Evolutionary conservation across 2,888 invertebrate genomes (phyloP), one percentile per base, ranked within the genome.

Genomic region (Arenicola marina): DNA sequence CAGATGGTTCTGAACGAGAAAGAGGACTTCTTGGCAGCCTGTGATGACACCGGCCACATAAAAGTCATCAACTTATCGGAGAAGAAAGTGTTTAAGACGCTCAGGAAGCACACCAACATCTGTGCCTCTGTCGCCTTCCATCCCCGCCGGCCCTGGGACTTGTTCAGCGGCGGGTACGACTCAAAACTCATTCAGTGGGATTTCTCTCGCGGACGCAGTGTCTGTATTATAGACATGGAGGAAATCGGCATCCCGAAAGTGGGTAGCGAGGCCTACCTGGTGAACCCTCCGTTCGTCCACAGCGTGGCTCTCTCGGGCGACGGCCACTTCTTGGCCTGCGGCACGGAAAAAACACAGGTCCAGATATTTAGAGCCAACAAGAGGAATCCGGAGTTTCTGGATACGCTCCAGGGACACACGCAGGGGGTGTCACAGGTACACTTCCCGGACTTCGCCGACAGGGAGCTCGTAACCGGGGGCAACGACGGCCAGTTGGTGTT

Each of bases 51-150:
- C 33, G 80, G 81, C 1, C 75, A 77, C 48, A 74, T 80, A 15
- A 78, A 78, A 65, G 67, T 82, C 24, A 73, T 78, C 60, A 77
- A 78, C 56, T 61, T 81, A 45, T 24, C 21, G 11, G 44, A 32
- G 11, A 62, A 56, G 34, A 53, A 55, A 26, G n/a, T 62, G 1
- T 46, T 55, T 44, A 78, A 77, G 64, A 79, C 78, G 1, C 64
- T 81, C n/a, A 63, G 77, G 24, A 80, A 79, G 56, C 82, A 82
- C 66, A 75, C 79, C 21, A 82, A 81, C 61, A 80, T 82, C 34
- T 79, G 80, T 68, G 75, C 81, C 1, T 73, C 79, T 24, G 75
- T 76, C 15, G 66, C 73, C 51, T 82, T 82, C 56, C 72, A 77
- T 26, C 74, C 75, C 3, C 65, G 70, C 11, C 71, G 74, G 51